A percentile compares a stretch with the other conserved stretches of the same genome.
Evolutionary conservation across 1,140 invertebrate species (phyloP).

Genomic region (Sycophila sp.): DNA sequence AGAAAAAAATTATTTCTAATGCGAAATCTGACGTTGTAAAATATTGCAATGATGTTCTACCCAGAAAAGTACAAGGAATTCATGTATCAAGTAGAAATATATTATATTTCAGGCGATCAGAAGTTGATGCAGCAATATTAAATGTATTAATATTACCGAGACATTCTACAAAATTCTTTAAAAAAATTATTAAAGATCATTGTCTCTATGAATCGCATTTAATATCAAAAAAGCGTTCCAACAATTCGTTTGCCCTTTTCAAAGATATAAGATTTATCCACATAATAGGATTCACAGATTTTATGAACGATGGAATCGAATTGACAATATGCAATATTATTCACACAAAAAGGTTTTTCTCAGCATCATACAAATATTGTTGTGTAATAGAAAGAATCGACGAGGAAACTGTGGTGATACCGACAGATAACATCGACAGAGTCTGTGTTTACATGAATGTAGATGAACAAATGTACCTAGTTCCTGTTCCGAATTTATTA

Average conservation of each 20-base stretch:
- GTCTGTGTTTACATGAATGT: not conserved
- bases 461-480: not conserved
- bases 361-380: not conserved
- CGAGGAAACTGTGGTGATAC: not conserved
- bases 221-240: slow-evolving; percentile 6
- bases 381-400: not conserved
- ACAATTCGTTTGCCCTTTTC: slow-evolving; percentile 23
- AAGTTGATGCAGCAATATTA: slow-evolving; percentile 5
- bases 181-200: slow-evolving; percentile 22
- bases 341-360: not conserved
- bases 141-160: slow-evolving; percentile 1
- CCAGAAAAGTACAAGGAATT: slow-evolving; percentile 13
- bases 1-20: too few relatives aligned
- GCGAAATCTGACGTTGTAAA: slow-evolving; percentile 1
- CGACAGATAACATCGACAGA: not conserved
- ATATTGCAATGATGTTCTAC: slow-evolving; percentile 19
- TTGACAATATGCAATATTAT: not conserved
- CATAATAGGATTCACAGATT: not conserved
- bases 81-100: slow-evolving; percentile 18
- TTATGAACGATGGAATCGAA: not conserved
- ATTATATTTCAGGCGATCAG: slow-evolving; percentile 9
- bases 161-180: not conserved
- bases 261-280: not conserved
- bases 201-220: not conserved
- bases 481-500: too few relatives aligned